Evolutionary conservation across 2,113 vertebrate genomes (phyloP).

Genomic region (Oncorhynchus keta): DNA sequence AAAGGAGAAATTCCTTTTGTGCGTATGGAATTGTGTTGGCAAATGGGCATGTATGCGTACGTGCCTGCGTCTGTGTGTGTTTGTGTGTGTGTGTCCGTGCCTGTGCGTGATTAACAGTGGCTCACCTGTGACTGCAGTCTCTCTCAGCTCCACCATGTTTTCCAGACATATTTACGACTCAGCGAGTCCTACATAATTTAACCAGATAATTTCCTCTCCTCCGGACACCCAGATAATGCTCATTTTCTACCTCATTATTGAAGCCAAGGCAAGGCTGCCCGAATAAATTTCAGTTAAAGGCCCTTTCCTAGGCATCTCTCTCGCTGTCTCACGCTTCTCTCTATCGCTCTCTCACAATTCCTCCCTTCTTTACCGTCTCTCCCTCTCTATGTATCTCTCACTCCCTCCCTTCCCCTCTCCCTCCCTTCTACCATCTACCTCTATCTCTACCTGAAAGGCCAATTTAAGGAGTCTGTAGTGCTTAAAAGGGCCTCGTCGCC

Average conservation of each 20-base stretch:
- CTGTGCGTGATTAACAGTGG: background rate
- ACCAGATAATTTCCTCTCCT: slow-evolving; percentile 29
- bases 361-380: background rate
- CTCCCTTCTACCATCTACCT: background rate
- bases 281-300: slow-evolving; percentile 13
- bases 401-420: background rate
- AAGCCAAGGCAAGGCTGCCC: slow-evolving; percentile 18
- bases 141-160: slow-evolving; percentile 6
- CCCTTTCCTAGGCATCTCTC: slow-evolving; percentile 14
- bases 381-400: background rate
- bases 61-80: background rate
- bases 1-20: no score
- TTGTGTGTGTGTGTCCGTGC: background rate
- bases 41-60: no score
- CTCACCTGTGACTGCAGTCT: background rate
- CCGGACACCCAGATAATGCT: slow-evolving; percentile 23
- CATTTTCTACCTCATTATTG: slow-evolving; percentile 20
- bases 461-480: slow-evolving; percentile 13
- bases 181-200: slow-evolving; percentile 20
- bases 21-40: no score
- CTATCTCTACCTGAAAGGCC: slow-evolving; percentile 39
- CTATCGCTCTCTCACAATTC: background rate
- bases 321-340: background rate
- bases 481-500: slow-evolving; percentile 40
- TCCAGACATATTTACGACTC: slow-evolving; percentile 15